Conservation (phyloP, 2,113 vertebrate species). For the Thymallus thymallus region DNA sequence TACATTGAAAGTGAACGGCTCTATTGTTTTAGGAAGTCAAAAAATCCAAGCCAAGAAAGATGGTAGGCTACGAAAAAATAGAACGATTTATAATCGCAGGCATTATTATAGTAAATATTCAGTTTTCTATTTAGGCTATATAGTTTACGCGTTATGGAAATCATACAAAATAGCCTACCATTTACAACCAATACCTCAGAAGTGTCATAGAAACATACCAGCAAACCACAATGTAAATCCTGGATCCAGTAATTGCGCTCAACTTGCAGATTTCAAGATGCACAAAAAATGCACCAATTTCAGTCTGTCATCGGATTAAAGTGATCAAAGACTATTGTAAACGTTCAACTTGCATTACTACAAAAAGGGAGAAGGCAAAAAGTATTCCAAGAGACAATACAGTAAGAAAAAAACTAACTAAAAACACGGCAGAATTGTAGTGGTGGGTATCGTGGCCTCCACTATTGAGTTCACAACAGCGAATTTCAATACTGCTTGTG, state of each 20-base stretch:
- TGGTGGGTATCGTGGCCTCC: neutral
- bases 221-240: neutral
- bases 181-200: conserved; percentile 5
- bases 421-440: neutral
- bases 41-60: neutral
- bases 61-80: conserved; percentile 25
- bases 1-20: conserved; percentile 41
- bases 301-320: neutral
- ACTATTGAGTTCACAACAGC: neutral
- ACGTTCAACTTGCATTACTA: neutral
- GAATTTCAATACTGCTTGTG: neutral
- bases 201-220: neutral
- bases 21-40: neutral
- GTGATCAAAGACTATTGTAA: neutral
- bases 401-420: neutral
- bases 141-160: conserved; percentile 49
- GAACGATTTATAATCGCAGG: neutral
- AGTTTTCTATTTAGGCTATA: neutral
- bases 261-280: neutral
- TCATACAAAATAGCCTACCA: conserved; percentile 49
- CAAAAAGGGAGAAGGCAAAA: neutral
- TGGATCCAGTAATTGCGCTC: neutral
- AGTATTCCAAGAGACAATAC: neutral
- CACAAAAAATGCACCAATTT: neutral
- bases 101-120: neutral